Evolutionary conservation across 2,888 invertebrate species (phyloP), one percentile per base, ranked within the genome.

Genomic region (Mythimna loreyi): DNA sequence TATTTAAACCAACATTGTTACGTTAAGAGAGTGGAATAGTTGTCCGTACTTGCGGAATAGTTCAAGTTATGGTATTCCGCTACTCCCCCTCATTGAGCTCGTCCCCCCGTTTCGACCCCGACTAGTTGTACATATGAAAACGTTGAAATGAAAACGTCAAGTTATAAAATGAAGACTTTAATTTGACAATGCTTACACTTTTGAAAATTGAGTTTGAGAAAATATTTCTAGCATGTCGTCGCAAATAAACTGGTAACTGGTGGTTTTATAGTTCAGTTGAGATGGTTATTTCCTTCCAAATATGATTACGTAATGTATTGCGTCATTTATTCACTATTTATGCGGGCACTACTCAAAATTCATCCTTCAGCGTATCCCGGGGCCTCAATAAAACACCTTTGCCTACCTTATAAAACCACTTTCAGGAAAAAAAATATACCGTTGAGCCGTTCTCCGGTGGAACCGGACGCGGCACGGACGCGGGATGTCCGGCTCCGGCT

Each of bases 331-430:
- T 58, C 45, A 57, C 68, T 55, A 45, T 55, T 53, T 67, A 53
- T 25, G 5, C 45, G 40, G n/a, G 30, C 40, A 23, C 62, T 66
- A 55, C 70, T 78, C 59, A 56, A 78, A 52, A 78, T 66, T 70
- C 77, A 70, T 65, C 50, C 8, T 28, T 25, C 45, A 66, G 30
- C 63, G 59, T 56, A 79, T 79, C 28, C 23, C 52, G 30, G 49
- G 50, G 40, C 74, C 74, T 60, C 63, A 77, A 78, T 78, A 79
- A 78, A 64, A 75, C 50, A 78, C 65, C 47, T 78, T 58, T 36
- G n/a, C 36, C 70, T 43, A n/a, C 21, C 36, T 63, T 74, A 70
- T 75, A 74, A 75, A 74, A 53, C 63, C 30, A 56, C 28, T 60
- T 59, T 61, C 33, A 19, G 40, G n/a, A 47, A 28, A n/a, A 62